Conservation (phyloP, 53 echinoderm and acorn worm genomes). For the Patiria pectinifera region DNA sequence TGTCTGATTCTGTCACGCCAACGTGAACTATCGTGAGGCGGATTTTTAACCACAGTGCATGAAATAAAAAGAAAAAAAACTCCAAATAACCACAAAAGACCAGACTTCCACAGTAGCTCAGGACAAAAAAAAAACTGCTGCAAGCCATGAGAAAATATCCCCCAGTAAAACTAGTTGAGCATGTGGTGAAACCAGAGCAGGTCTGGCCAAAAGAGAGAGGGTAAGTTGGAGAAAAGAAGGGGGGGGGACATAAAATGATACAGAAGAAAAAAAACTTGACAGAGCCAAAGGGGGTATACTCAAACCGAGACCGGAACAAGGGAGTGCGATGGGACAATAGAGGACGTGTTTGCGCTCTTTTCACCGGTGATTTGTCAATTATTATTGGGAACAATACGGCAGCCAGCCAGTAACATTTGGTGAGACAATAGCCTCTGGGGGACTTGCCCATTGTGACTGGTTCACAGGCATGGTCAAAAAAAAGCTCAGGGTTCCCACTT, state of each 20-base stretch:
- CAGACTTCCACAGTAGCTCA: neutral
- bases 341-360: constrained; percentile 35
- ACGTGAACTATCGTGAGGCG: no score
- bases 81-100: neutral
- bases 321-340: constrained; percentile 40
- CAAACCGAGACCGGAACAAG: neutral
- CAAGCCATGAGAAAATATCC: constrained; percentile 49
- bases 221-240: neutral
- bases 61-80: neutral
- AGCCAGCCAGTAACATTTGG: constrained; percentile 62
- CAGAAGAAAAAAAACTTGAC: constrained; percentile 27
- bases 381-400: constrained; percentile 43
- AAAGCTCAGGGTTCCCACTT: constrained; percentile 2
- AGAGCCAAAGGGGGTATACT: constrained; percentile 15
- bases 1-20: no score
- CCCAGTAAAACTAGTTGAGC: constrained; percentile 7
- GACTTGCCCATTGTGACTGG: constrained; percentile 1
- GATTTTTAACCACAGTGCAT: neutral
- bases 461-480: neutral
- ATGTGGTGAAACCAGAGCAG: constrained; percentile 24
- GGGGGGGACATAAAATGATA: neutral
- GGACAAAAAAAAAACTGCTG: constrained; percentile 1
- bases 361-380: constrained; percentile 67
- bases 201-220: neutral
- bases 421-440: constrained; percentile 63